phyloP scores from a whole-genome alignment of 2,797 vertebrate genomes.

The Syndactyla subalaris region DNA sequence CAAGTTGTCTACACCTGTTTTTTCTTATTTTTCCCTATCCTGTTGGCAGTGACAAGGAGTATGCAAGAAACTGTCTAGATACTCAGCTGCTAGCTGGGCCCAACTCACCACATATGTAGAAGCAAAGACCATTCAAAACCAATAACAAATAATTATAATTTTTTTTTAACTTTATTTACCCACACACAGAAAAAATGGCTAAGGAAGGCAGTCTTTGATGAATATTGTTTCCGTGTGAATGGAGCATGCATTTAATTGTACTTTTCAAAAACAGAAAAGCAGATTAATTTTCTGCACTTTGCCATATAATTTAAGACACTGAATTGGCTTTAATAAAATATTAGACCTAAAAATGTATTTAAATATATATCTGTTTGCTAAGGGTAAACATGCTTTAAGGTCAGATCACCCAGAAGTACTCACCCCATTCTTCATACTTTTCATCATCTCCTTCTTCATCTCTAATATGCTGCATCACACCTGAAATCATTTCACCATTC shows the following conservation, averaged over 20 bases:
- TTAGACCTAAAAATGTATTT: neutral
- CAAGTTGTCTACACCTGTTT: neutral
- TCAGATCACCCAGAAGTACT: neutral
- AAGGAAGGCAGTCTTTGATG: neutral
- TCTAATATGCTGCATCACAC: neutral
- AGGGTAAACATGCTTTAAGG: neutral
- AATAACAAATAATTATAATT: neutral
- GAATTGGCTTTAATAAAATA: neutral
- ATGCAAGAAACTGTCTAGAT: neutral
- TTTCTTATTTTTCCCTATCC: neutral
- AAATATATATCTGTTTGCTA: neutral
- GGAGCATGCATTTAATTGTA: neutral
- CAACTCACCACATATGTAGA: neutral
- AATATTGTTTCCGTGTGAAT: neutral
- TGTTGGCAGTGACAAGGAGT: neutral
- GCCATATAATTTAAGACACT: neutral
- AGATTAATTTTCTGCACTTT: neutral
- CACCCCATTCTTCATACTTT: neutral
- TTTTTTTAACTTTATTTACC: too few species aligned
- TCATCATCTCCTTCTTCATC: neutral
- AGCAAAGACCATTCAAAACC: neutral
- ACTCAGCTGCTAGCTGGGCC: neutral
- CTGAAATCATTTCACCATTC: constrained; percentile 1
- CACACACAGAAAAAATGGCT: neutral
- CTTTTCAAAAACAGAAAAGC: neutral